Evolutionary conservation across 23 tunicate genomes (phyloP), one percentile per base, ranked within the genome.

Genomic region (Phallusia fumigata): DNA sequence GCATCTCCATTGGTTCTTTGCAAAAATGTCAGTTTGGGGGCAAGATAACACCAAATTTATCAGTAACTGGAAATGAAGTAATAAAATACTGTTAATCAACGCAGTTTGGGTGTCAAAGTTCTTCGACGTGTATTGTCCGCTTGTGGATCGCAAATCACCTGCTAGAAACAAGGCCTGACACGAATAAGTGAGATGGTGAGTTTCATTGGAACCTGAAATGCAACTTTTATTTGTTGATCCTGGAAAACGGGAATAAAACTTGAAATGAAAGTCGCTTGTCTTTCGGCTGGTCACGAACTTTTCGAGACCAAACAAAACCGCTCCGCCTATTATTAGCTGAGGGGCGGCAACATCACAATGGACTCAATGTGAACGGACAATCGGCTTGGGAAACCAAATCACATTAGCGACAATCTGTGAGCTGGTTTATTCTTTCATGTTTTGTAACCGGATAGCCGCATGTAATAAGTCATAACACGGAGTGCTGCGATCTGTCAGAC

Each of bases 351-450:
- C 69, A 24, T 58, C 26, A 58, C 69, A 58, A 58, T 6, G 28
- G 69, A 21, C 69, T 58, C 69, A 58, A 58, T 58, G 69, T 58
- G 69, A 58, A 58, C 69, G 69, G 28, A 58, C 69, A 58, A 58
- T 58, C 16, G 69, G 5, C 69, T 58, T 24, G 3, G 28, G 69
- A 24, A 58, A 58, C 69, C 28, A 58, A 58, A 58, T 58, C 69
- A 58, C 69, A 58, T 58, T 58, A 58, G 69, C 69, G 69, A 21
- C 11, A 58, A 58, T 58, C 28, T 58, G 69, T 58, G 28, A 24
- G 28, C 28, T 58, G 69, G 28, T 58, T 24, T 24, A 58, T 21
- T 22, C 69, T 58, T 58, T 58, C 69, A 58, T 6, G 69, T 6
- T 22, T 1, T 21, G 69, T 21, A 58, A 58, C 11, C 69, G 69